A percentile compares a stretch with the other conserved stretches of the same genome.
Evolutionary conservation across 2,113 vertebrate genomes (phyloP).

Genomic region (Misgurnus mizolepis): DNA sequence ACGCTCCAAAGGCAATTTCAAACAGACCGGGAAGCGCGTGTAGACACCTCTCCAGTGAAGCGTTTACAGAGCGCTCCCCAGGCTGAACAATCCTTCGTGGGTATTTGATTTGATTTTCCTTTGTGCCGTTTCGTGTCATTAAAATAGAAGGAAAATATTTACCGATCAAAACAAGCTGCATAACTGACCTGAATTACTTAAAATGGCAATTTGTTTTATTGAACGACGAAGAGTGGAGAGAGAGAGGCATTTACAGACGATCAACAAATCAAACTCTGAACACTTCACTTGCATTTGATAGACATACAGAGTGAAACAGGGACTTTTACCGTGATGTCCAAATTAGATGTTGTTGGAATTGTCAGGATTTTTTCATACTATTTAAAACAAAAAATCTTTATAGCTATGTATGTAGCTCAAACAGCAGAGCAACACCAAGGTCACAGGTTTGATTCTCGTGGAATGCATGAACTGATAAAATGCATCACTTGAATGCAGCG

Average conservation of each 20-base stretch:
- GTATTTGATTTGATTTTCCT: constrained; percentile 33
- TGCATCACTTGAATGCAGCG: too few relatives aligned
- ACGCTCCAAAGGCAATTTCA: constrained; percentile 45
- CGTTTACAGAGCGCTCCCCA: constrained; percentile 17
- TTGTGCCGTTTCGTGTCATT: constrained; percentile 32
- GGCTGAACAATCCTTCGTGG: constrained; percentile 14
- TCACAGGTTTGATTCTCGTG: too few relatives aligned
- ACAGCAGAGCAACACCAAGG: too few relatives aligned
- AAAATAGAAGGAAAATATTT: constrained; percentile 3
- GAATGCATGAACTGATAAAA: too few relatives aligned
- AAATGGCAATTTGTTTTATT: constrained; percentile 1
- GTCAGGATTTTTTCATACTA: too few relatives aligned
- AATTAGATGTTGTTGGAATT: too few relatives aligned
- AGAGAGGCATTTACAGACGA: not conserved
- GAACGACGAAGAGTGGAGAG: not conserved
- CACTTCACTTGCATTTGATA: not conserved
- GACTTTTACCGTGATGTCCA: too few relatives aligned
- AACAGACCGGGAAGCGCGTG: constrained; percentile 23
- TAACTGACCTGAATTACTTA: not conserved
- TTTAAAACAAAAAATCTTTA: too few relatives aligned
- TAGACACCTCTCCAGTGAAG: constrained; percentile 27
- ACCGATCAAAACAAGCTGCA: not conserved
- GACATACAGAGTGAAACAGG: not conserved
- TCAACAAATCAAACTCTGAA: not conserved
- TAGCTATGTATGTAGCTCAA: too few relatives aligned